phyloP scores from a whole-genome alignment of 2,113 vertebrate genomes.

The Coreoperca whiteheadi region DNA sequence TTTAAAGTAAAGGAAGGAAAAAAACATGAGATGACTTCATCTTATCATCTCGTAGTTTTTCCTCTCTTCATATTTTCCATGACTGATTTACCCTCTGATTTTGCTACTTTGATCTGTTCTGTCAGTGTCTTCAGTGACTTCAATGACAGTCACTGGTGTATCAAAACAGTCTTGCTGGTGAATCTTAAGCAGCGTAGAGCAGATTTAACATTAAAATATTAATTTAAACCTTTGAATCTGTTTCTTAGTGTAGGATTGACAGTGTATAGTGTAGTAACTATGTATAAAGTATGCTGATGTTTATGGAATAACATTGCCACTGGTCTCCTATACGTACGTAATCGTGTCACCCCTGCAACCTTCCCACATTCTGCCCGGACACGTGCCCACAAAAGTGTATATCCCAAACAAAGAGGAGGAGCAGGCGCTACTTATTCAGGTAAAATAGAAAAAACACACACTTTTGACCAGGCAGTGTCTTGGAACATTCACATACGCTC shows the following conservation, averaged over 20 bases:
- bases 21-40: background rate
- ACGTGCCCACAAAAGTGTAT: slow-evolving; percentile 52
- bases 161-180: background rate
- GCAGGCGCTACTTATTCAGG: slow-evolving; percentile 47
- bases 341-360: background rate
- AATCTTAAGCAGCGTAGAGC: background rate
- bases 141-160: background rate
- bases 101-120: background rate
- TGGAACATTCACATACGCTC: slow-evolving; percentile 21
- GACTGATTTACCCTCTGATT: background rate
- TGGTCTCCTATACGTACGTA: background rate
- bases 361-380: slow-evolving; percentile 18
- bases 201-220: background rate
- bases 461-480: slow-evolving; percentile 51
- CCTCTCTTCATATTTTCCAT: background rate
- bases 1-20: background rate
- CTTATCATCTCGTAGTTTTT: background rate
- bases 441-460: slow-evolving; percentile 62
- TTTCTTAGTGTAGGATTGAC: background rate
- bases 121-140: background rate
- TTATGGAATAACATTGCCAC: slow-evolving; percentile 66
- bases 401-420: slow-evolving; percentile 79
- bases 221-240: background rate
- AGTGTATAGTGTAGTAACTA: background rate
- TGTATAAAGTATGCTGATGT: slow-evolving; percentile 37